Evolutionary conservation across 2,888 invertebrate genomes (phyloP).

Genomic region (Ectropis crepuscularia): DNA sequence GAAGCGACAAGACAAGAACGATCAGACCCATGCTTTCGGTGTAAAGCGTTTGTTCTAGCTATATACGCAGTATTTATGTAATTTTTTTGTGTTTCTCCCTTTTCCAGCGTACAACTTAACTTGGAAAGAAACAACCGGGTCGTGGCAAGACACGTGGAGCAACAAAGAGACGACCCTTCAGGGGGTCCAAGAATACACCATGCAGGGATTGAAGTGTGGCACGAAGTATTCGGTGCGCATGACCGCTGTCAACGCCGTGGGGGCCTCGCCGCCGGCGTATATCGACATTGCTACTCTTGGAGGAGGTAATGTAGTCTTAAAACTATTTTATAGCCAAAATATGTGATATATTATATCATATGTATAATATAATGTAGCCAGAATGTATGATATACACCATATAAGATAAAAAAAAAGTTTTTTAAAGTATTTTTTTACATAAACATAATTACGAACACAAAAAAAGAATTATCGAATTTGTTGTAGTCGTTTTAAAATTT

Average conservation of each 20-base stretch:
- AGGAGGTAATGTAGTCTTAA: slow-evolving; percentile 63
- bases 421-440: too few relatives aligned
- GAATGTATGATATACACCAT: too few relatives aligned
- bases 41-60: too few relatives aligned
- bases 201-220: slow-evolving; percentile 92
- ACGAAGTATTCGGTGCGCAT: slow-evolving; percentile 92
- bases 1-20: too few relatives aligned
- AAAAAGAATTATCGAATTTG: too few relatives aligned
- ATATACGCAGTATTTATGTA: not conserved
- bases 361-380: too few relatives aligned
- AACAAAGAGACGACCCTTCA: slow-evolving; percentile 85
- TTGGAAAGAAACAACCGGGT: slow-evolving; percentile 78
- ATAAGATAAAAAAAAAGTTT: too few relatives aligned
- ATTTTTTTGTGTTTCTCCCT: not conserved
- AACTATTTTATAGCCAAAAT: not conserved
- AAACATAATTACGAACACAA: too few relatives aligned
- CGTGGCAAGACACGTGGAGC: slow-evolving; percentile 85
- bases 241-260: slow-evolving; percentile 92
- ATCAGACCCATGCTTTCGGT: too few relatives aligned
- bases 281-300: slow-evolving; percentile 86
- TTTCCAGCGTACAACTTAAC: slow-evolving; percentile 75
- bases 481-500: too few relatives aligned
- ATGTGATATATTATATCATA: not conserved
- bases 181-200: slow-evolving; percentile 84
- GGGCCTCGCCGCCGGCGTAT: slow-evolving; percentile 88